Conservation (phyloP, 1,140 invertebrate species). For the Thalassaphorura encarpata region DNA sequence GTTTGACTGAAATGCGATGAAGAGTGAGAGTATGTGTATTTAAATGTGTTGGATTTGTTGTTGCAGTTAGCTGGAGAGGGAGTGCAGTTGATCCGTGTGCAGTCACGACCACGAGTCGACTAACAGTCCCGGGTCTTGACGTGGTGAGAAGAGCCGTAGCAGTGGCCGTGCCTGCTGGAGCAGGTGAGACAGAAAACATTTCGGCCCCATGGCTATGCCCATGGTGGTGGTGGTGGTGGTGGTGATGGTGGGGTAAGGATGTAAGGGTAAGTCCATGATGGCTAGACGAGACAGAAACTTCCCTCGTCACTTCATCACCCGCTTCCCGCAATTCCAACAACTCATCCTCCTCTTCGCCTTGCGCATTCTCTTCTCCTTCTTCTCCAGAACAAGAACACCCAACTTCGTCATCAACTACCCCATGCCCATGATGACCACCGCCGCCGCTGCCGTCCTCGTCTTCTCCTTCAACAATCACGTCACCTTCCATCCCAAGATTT, state of each 20-base stretch:
- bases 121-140: constrained; percentile 13
- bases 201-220: constrained; percentile 8
- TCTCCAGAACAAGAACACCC: too few relatives aligned
- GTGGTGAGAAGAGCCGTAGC: neutral
- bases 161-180: constrained; percentile 4
- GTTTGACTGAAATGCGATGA: constrained; percentile 27
- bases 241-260: constrained; percentile 6
- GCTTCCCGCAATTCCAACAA: neutral
- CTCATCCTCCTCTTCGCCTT: neutral
- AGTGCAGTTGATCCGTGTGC: constrained; percentile 18
- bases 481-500: constrained; percentile 4
- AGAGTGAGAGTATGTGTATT: constrained; percentile 15
- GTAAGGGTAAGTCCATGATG: neutral
- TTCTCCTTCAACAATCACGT: neutral
- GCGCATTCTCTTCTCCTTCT: too few relatives aligned
- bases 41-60: neutral
- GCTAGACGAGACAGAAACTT: neutral
- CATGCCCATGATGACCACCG: constrained; percentile 6
- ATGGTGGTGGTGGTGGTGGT: constrained; percentile 8
- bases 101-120: constrained; percentile 30
- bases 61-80: neutral
- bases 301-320: neutral
- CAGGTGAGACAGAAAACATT: constrained; percentile 14
- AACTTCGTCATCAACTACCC: neutral
- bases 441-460: neutral